phyloP scores from a whole-genome alignment of 2,888 invertebrate species.

The Neoascia interrupta region DNA sequence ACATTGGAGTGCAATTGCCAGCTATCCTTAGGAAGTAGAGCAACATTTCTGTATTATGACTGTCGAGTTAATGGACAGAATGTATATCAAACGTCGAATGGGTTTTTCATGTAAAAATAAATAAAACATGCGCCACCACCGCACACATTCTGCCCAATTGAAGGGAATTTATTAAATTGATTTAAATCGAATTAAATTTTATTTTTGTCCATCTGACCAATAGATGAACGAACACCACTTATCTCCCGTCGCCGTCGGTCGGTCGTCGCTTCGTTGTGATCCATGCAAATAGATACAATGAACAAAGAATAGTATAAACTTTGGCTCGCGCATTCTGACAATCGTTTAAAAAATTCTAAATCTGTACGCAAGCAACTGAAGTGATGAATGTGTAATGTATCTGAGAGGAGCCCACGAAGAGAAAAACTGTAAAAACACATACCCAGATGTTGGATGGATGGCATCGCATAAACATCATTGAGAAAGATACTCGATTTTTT shows the following conservation, averaged over 20 bases:
- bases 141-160: conserved; percentile 22
- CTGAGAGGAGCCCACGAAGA: conserved; percentile 7
- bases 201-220: conserved; percentile 25
- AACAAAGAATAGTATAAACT: background rate
- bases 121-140: background rate
- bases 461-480: conserved; percentile 47
- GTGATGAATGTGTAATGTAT: conserved; percentile 59
- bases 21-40: conserved; percentile 25
- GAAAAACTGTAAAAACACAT: conserved; percentile 1
- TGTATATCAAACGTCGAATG: conserved; percentile 23
- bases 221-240: conserved; percentile 25
- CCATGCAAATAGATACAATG: background rate
- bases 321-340: conserved; percentile 57
- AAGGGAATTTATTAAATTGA: conserved; percentile 66
- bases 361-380: conserved; percentile 61
- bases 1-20: conserved; percentile 14
- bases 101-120: conserved; percentile 10
- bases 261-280: no score
- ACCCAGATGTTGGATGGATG: conserved; percentile 49
- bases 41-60: conserved; percentile 19
- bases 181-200: conserved; percentile 66
- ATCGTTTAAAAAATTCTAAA: conserved; percentile 61
- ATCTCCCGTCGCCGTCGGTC: no score
- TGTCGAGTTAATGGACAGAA: background rate
- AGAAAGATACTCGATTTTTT: background rate